phyloP scores from a whole-genome alignment of 2,797 vertebrate species.

The Vultur gryphus region DNA sequence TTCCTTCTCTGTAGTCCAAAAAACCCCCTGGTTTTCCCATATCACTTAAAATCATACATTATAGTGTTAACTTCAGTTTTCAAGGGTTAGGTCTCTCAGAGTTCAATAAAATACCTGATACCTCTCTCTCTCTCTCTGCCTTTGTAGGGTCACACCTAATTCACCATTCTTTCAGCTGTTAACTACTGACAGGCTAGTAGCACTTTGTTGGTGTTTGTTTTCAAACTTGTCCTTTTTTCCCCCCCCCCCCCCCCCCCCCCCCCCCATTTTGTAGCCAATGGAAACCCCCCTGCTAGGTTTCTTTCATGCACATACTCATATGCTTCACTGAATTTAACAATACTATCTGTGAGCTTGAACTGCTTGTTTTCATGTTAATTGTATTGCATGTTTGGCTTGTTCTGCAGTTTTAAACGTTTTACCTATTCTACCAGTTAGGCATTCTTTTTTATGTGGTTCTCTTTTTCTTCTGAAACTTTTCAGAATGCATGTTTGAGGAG shows the following conservation, averaged over 20 bases:
- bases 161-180: not conserved
- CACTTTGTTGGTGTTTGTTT: not conserved
- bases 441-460: not conserved
- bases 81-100: not conserved
- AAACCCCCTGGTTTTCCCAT: not conserved
- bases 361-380: not conserved
- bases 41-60: not conserved
- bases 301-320: not conserved
- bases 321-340: not conserved
- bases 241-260: no score
- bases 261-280: not conserved
- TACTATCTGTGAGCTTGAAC: not conserved
- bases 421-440: not conserved
- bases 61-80: not conserved
- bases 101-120: not conserved
- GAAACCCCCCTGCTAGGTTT: not conserved
- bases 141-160: not conserved
- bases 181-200: not conserved
- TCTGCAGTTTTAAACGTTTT: not conserved
- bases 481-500: not conserved
- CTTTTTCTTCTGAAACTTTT: not conserved
- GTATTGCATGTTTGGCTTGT: not conserved
- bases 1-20: not conserved
- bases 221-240: not conserved
- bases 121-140: not conserved